Evolutionary conservation across 2,888 invertebrate genomes (phyloP), one percentile per base, ranked within the genome.

Genomic region (Yponomeuta cagnagella): DNA sequence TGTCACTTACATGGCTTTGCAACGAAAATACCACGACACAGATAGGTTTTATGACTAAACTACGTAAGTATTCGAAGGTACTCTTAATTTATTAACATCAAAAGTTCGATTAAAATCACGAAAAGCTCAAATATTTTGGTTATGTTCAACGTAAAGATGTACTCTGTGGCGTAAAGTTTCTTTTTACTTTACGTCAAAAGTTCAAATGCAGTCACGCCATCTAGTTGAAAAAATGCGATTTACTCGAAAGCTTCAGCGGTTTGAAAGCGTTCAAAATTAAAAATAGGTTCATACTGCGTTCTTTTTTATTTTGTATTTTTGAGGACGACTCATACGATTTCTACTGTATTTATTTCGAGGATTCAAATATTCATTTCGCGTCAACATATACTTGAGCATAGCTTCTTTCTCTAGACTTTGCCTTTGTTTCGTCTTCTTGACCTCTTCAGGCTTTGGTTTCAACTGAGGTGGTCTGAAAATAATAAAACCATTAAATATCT

Each of bases 171-270:
- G 23, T 23, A 79, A 87, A 89, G 86, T 89, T 88, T 80, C 83
- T 83, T 84, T 86, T 84, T 90, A 91, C 90, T 91, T 90, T 88
- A 90, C 88, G 91, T 92, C 91, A 92, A 91, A 91, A 92, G 91
- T 92, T 91, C 91, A 90, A 83, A 82, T 79, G 79, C 74, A 73
- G 79, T 79, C 74, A 73, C 80, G 88, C 83, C 90, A 90, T 88
- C 91, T 91, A 86, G 83, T 77, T 74, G 75, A 63, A 74, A 86
- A 86, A 77, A 90, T 84, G 89, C 78, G 78, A 77, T 75, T 71
- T 72, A 74, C 30, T 52, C 76, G 79, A 86, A 91, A 90, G 90
- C 89, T 90, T 87, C 78, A 84, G 87, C 83, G 9, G 81, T 86
- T 85, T 75, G 78, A 76, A 82, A 77, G n/a, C 52, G 52, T 58